Conservation (phyloP, 2,888 invertebrate genomes). For the Drosophila recens region DNA sequence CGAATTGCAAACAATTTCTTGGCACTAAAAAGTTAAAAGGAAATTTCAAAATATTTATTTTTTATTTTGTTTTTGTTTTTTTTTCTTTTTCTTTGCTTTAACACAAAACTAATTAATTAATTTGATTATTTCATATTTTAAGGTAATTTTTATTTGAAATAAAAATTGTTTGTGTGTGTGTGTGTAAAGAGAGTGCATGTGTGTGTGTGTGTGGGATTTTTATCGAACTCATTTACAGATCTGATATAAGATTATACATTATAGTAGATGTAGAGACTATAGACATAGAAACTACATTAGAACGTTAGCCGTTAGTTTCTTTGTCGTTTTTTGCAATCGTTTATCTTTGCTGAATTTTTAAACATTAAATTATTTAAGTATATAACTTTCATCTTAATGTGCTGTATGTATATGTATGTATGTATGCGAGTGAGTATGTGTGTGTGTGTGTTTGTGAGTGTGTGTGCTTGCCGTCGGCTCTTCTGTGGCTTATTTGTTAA, state of each 20-base stretch:
- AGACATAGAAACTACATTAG: slow-evolving; percentile 61
- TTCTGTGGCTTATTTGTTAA: slow-evolving; percentile 40
- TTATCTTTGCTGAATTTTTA: slow-evolving; percentile 41
- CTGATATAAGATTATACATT: slow-evolving; percentile 56
- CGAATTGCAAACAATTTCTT: slow-evolving; percentile 62
- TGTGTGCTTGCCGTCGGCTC: slow-evolving; percentile 31
- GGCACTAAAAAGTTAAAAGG: slow-evolving; percentile 62
- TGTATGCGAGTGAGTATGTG: slow-evolving; percentile 23
- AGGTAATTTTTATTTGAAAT: slow-evolving; percentile 70
- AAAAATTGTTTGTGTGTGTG: slow-evolving; percentile 48
- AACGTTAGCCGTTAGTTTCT: slow-evolving; percentile 56
- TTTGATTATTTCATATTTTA: slow-evolving; percentile 47
- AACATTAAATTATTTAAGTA: slow-evolving; percentile 68
- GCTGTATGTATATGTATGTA: slow-evolving; percentile 34
- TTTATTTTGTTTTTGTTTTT: slow-evolving; percentile 11
- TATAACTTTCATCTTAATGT: slow-evolving; percentile 61
- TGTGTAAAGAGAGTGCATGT: slow-evolving; percentile 6
- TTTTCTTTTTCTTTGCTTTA: slow-evolving; percentile 20
- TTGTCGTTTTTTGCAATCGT: slow-evolving; percentile 16
- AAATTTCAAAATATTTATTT: slow-evolving; percentile 25
- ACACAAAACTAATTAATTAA: slow-evolving; percentile 39
- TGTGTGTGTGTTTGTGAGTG: slow-evolving; percentile 21
- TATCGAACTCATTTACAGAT: slow-evolving; percentile 51
- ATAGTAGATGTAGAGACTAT: slow-evolving; percentile 48
- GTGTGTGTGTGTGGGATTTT: slow-evolving; percentile 28